Evolutionary conservation across 2,888 invertebrate species (phyloP).

Genomic region (Nycteola revayana): DNA sequence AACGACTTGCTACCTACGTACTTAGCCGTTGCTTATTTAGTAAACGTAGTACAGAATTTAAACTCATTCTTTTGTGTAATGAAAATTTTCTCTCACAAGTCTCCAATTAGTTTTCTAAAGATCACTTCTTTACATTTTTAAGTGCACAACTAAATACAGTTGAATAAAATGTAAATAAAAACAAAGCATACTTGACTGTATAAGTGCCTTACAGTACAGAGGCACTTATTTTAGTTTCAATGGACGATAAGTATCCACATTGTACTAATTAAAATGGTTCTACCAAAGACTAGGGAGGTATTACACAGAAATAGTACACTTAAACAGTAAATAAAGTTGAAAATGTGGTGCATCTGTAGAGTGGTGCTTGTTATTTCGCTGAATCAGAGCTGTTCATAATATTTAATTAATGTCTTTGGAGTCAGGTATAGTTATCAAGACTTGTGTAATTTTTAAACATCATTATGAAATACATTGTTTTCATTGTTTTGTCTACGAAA

Average conservation of each 20-base stretch:
- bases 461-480: too few species aligned
- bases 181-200: slow-evolving; percentile 37
- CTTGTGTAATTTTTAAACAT: too few species aligned
- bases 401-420: slow-evolving; percentile 36
- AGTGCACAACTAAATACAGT: slow-evolving; percentile 28
- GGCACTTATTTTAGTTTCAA: slow-evolving; percentile 50
- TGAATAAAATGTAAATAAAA: slow-evolving; percentile 32
- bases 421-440: too few species aligned
- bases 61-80: neutral
- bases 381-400: slow-evolving; percentile 44
- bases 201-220: slow-evolving; percentile 41
- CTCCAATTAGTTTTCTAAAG: slow-evolving; percentile 20
- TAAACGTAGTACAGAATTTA: too few species aligned
- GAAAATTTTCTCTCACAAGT: slow-evolving; percentile 7
- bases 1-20: too few species aligned
- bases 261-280: slow-evolving; percentile 71
- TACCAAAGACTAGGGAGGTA: slow-evolving; percentile 40
- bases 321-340: slow-evolving; percentile 55
- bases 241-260: slow-evolving; percentile 64
- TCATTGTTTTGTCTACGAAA: too few species aligned
- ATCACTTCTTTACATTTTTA: slow-evolving; percentile 27
- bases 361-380: slow-evolving; percentile 23
- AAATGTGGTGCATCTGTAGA: slow-evolving; percentile 54
- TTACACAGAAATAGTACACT: slow-evolving; percentile 30
- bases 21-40: too few species aligned